phyloP scores from a whole-genome alignment of 2,888 invertebrate genomes.

The Lithosia quadra region DNA sequence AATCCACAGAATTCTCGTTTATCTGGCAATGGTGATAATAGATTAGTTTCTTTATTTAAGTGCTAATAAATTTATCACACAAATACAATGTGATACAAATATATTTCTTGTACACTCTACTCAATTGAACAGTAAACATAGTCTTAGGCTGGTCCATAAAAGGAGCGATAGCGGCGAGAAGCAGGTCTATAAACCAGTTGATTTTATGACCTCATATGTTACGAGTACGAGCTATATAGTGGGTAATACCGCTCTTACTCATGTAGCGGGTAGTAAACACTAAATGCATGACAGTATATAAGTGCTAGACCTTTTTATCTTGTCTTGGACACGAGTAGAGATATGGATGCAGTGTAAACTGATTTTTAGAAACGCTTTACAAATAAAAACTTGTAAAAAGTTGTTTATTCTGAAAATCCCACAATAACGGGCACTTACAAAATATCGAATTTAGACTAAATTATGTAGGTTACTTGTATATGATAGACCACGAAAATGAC shows the following conservation, averaged over 20 bases:
- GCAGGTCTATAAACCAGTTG: slow-evolving; percentile 30
- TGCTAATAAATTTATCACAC: background rate
- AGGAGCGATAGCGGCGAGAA: slow-evolving; percentile 14
- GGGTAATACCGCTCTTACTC: slow-evolving; percentile 2
- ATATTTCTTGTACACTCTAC: slow-evolving; percentile 11
- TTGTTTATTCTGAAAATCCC: too few relatives aligned
- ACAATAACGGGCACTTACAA: too few relatives aligned
- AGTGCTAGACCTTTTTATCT: slow-evolving; percentile 1
- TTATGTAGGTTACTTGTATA: too few relatives aligned
- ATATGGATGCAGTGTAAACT: background rate
- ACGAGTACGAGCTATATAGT: slow-evolving; percentile 9
- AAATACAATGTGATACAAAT: slow-evolving; percentile 3
- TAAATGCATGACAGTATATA: slow-evolving; percentile 17
- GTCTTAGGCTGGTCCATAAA: slow-evolving; percentile 15
- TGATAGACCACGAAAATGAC: too few relatives aligned
- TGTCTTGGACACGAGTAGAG: background rate
- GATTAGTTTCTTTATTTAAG: background rate
- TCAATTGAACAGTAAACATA: slow-evolving; percentile 14
- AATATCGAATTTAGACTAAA: too few relatives aligned
- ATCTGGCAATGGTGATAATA: too few relatives aligned
- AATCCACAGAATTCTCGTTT: too few relatives aligned
- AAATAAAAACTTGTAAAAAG: too few relatives aligned
- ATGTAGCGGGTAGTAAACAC: slow-evolving; percentile 28
- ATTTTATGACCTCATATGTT: slow-evolving; percentile 22
- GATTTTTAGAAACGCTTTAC: background rate